A percentile compares a stretch with the other conserved stretches of the same genome.
Conservation (phyloP, 1,140 invertebrate genomes). For the Cardiocondyla obscurior region DNA sequence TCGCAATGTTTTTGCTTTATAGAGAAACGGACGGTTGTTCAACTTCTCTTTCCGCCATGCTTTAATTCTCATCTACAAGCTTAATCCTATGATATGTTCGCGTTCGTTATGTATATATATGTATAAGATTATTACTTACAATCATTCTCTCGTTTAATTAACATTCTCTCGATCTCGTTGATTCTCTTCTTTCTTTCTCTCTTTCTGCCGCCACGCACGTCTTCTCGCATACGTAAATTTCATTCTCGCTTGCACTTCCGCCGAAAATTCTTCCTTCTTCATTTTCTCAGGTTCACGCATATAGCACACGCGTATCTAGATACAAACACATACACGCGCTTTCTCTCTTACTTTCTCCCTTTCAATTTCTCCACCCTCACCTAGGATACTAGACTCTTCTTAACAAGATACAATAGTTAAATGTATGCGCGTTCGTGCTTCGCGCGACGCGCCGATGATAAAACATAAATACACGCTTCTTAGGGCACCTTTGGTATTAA, state of each 20-base stretch:
- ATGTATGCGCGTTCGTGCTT: conserved; percentile 67
- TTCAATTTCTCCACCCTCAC: conserved; percentile 43
- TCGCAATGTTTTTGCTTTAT: conserved; percentile 8
- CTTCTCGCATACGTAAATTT: neutral
- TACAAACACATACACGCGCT: neutral
- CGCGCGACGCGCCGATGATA: conserved; percentile 79
- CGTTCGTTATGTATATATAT: conserved; percentile 76
- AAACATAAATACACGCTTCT: conserved; percentile 84
- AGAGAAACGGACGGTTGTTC: conserved; percentile 9
- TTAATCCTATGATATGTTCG: conserved; percentile 83
- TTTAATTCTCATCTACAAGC: conserved; percentile 59
- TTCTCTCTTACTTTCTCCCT: conserved; percentile 15
- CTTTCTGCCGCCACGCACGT: neutral
- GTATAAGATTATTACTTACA: conserved; percentile 67
- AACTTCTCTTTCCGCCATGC: conserved; percentile 42
- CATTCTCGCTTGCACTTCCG: neutral
- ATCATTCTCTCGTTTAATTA: conserved; percentile 7
- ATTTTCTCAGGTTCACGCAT: neutral
- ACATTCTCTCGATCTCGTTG: conserved; percentile 18
- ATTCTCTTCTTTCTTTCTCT: neutral
- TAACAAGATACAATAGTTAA: conserved; percentile 79
- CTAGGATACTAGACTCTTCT: conserved; percentile 77
- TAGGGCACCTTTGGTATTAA: conserved; percentile 85
- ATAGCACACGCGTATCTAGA: too few relatives aligned
- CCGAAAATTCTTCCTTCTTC: neutral